Evolutionary conservation across 2,113 vertebrate species (phyloP), one percentile per base, ranked within the genome.

Genomic region (Pituophis catenifer): DNA sequence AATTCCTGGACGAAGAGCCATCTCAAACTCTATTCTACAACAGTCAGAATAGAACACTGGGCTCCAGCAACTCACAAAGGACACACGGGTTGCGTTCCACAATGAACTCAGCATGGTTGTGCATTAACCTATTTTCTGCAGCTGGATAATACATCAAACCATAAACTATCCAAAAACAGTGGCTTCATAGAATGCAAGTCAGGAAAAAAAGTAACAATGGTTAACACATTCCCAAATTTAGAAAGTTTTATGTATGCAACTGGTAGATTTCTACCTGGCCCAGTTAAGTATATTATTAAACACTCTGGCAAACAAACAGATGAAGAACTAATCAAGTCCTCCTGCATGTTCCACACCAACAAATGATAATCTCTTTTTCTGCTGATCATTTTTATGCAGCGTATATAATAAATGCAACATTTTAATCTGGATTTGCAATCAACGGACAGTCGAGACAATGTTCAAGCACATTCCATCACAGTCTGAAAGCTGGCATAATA

Each of bases 401-500:
- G 2, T 0, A 91, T 65, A 88, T 91, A 52, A 33, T 88, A 94
- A 50, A 94, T 1, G 10, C 48, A 58, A 4, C 23, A 3, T 7
- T 57, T 94, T 81, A 89, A 94, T 44, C 75, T 92, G 19, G 50
- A 57, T 59, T 21, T 92, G 44, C 33, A 90, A 91, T 48, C 26
- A 88, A 33, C 57, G 10, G 12, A 90, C 86, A 94, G 52, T 55
- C 89, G 65, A 26, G 15, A 50, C 0, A 90, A 95, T n/a, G 88
- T 50, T 90, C 88, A 94, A 94, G 88, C 81, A 33, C 90, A 89
- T 90, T 15, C 48, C 23, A 91, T 38, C 29, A 0, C 95, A 91
- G 62, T 95, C 93, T 86, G 44, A 92, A 81, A 75, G 44, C 53
- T 92, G 70, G 91, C 55, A 44, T 0, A 93, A 91, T 19, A 93